Conservation (phyloP, 2,888 invertebrate species). For the Oeneis ivallda region DNA sequence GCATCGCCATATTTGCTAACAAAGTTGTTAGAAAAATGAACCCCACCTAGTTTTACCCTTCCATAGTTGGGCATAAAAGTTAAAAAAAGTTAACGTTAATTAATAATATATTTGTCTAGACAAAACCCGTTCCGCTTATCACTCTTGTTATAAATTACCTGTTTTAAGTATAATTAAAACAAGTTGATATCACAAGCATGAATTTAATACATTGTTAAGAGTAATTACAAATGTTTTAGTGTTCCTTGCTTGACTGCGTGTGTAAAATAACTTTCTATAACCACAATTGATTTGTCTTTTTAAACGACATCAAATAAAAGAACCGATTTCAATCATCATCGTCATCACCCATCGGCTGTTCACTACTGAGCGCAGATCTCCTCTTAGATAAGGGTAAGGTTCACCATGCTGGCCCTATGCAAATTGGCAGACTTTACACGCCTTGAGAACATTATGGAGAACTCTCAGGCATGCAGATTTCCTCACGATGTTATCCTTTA, state of each 20-base stretch:
- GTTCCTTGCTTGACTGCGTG: neutral
- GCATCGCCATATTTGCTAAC: neutral
- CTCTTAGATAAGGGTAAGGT: no score
- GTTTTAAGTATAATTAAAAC: conserved; percentile 16
- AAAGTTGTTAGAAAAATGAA: neutral
- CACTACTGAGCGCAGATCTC: no score
- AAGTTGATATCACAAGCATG: conserved; percentile 13
- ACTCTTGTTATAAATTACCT: conserved; percentile 3
- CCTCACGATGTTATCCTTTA: no score
- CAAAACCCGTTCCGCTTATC: conserved; percentile 15
- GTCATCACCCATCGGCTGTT: no score
- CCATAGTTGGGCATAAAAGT: neutral
- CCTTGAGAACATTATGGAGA: no score
- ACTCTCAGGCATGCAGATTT: no score
- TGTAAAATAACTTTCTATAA: conserved; percentile 2
- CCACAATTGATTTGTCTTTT: conserved; percentile 11
- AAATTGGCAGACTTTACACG: no score
- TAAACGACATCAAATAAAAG: neutral
- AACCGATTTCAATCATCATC: no score
- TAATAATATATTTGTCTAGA: conserved; percentile 17
- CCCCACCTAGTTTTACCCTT: neutral
- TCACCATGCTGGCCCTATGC: no score
- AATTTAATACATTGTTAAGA: conserved; percentile 14
- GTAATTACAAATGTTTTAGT: conserved; percentile 4
- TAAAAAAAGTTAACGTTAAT: neutral